phyloP scores from a whole-genome alignment of 2,888 invertebrate species.

The Athalia cordata region DNA sequence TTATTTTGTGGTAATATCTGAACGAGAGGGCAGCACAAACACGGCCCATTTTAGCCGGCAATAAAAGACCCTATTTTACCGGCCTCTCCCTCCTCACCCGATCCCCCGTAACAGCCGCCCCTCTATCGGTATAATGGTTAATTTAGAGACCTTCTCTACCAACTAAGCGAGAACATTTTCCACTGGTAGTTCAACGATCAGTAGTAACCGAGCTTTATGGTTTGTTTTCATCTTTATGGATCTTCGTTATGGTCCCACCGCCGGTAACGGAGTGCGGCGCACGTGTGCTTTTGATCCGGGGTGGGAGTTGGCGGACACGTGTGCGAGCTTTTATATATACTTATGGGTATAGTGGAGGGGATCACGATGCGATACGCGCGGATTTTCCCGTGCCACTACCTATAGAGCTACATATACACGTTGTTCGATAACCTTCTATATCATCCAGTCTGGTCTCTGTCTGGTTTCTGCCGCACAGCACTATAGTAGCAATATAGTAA shows the following conservation, averaged over 20 bases:
- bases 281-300: neutral
- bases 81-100: conserved; percentile 53
- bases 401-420: neutral
- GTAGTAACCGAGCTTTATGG: conserved; percentile 70
- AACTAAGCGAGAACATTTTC: conserved; percentile 62
- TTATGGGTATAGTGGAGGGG: neutral
- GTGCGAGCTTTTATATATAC: neutral
- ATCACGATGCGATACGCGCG: neutral
- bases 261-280: conserved; percentile 45
- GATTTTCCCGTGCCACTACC: conserved; percentile 44
- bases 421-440: conserved; percentile 4
- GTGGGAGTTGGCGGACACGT: neutral
- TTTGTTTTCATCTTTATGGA: conserved; percentile 69
- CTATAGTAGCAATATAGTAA: too few species aligned
- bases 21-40: conserved; percentile 67
- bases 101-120: conserved; percentile 20
- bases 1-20: conserved; percentile 57
- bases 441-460: conserved; percentile 16
- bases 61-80: conserved; percentile 64
- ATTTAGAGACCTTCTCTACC: conserved; percentile 63
- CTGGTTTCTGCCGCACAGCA: neutral
- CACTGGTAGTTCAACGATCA: conserved; percentile 69
- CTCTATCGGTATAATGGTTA: conserved; percentile 61
- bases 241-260: neutral
- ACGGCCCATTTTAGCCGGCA: conserved; percentile 54